phyloP scores from a whole-genome alignment of 2,797 vertebrate genomes.

The Cercopithecus hamlyni region DNA sequence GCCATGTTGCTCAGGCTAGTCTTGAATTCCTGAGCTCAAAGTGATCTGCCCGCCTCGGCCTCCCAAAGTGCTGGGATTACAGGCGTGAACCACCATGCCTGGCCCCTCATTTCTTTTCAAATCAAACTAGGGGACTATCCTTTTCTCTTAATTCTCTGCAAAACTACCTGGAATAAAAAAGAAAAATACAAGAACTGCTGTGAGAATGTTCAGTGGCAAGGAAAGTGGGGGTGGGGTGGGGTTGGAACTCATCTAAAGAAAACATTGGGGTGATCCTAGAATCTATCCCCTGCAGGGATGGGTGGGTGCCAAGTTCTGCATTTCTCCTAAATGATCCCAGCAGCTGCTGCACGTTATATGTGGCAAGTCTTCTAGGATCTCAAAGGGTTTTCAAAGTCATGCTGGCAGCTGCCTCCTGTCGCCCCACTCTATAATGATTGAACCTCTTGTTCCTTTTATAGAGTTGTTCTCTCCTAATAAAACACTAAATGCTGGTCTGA shows the following conservation, averaged over 20 bases:
- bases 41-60: not conserved
- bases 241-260: slow-evolving; percentile 51
- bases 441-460: slow-evolving; percentile 90
- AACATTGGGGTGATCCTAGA: slow-evolving; percentile 66
- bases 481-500: slow-evolving; percentile 84
- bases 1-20: not conserved
- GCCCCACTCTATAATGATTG: slow-evolving; percentile 85
- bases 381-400: slow-evolving; percentile 87
- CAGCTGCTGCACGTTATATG: slow-evolving; percentile 86
- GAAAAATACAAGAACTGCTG: not conserved
- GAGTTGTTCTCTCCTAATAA: slow-evolving; percentile 92
- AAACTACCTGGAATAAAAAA: slow-evolving; percentile 2
- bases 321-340: slow-evolving; percentile 81
- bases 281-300: slow-evolving; percentile 68
- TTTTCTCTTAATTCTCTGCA: slow-evolving; percentile 25
- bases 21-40: not conserved
- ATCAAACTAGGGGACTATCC: not conserved
- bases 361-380: slow-evolving; percentile 85
- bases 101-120: not conserved
- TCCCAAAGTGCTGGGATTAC: not conserved
- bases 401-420: slow-evolving; percentile 88
- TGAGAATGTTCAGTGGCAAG: not conserved
- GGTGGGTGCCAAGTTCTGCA: slow-evolving; percentile 79
- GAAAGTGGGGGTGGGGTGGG: not conserved
- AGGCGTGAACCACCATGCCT: not conserved